These are phyloP conservation scores for Callithrix jacchus DNA, from an alignment of 2,113 vertebrate genomes.

Conservation along the genomic window DNA sequence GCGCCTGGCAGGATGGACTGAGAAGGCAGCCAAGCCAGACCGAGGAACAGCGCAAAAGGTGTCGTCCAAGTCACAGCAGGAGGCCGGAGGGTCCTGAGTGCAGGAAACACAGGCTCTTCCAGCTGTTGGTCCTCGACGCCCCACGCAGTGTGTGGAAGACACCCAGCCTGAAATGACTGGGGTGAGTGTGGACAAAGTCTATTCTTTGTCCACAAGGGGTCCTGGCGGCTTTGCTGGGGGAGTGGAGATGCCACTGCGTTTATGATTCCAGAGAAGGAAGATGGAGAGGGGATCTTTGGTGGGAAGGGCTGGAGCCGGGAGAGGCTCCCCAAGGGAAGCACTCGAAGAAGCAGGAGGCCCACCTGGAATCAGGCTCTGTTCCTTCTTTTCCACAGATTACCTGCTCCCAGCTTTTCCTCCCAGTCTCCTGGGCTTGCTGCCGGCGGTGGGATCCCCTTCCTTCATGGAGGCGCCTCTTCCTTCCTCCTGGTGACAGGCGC, in stretches of 20 bases:
- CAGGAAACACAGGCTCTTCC: neutral
- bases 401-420: neutral
- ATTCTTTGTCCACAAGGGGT: neutral
- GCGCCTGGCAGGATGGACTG: rapidly evolving
- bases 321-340: neutral
- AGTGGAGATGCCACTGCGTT: too few relatives aligned
- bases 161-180: neutral
- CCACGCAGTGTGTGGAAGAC: neutral
- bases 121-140: rapidly evolving
- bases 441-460: neutral
- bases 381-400: neutral
- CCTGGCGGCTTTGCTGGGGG: neutral
- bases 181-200: neutral
- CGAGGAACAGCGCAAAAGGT: too few relatives aligned
- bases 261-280: neutral
- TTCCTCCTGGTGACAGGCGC: neutral
- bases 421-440: neutral
- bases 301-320: neutral
- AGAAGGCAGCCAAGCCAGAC: neutral
- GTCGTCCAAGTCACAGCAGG: neutral
- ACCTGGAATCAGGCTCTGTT: neutral
- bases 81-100: neutral
- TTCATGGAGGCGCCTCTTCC: neutral
- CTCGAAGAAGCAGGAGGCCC: too few relatives aligned
- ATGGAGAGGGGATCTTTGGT: neutral